Conservation (phyloP, 2,113 vertebrate genomes). For the Craseonycteris thonglongyai region DNA sequence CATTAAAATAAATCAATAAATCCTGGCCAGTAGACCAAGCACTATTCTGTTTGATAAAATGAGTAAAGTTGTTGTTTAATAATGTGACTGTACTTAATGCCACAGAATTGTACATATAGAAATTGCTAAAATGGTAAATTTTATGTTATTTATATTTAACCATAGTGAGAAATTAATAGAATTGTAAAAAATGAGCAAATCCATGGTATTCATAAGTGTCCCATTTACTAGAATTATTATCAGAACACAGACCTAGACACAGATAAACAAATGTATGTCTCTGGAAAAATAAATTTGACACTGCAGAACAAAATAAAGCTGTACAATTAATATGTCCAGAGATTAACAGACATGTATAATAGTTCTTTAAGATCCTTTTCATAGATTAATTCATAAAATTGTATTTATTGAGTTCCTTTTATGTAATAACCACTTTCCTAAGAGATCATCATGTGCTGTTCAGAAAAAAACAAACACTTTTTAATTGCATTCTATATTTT, state of each 20-base stretch:
- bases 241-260: neutral
- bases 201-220: neutral
- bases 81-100: neutral
- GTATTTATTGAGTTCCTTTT: neutral
- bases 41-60: neutral
- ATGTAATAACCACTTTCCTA: neutral
- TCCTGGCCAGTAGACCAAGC: neutral
- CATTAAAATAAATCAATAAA: neutral
- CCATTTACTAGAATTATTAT: neutral
- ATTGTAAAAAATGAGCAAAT: neutral
- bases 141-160: neutral
- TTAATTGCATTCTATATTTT: neutral
- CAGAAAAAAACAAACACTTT: neutral
- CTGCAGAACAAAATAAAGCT: neutral
- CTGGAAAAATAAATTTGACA: neutral
- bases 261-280: neutral
- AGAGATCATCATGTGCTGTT: neutral
- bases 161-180: neutral
- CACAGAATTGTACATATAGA: neutral
- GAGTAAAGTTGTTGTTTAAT: neutral
- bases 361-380: neutral
- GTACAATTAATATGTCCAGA: neutral
- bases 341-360: neutral
- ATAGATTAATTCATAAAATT: neutral
- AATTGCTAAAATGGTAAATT: neutral